Base-by-base conservation (phyloP, 2,113 vertebrate genomes). In the Lagopus muta region DNA sequence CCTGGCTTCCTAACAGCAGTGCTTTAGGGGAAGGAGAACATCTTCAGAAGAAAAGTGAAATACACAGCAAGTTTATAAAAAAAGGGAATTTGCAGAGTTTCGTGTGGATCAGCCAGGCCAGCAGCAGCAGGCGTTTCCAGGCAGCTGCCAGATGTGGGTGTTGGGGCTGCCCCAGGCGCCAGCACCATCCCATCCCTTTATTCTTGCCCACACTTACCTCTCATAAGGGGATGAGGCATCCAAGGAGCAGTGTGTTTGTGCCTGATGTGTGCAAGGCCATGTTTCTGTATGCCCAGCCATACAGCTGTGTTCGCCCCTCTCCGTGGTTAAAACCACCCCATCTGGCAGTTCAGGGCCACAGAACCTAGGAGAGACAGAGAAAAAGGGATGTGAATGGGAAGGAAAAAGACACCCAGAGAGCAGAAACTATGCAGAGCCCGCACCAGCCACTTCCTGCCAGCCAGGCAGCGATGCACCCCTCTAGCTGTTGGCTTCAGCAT, bases 351-450 rank as follows among this genome's bases (percentile, higher is more conserved):
- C 79, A 25, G 7, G 62, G 62, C 67, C 50, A 20, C 43, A 4
- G n/a, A 70, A 48, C 28, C 34, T 9, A 3, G 1, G 0, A 6
- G 19, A 65, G n/a, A 0, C 19, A 9, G 24, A 2, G 2, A 20
- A 11, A 28, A 52, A 15, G 34, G 17, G 45, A 5, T 0, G 3
- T 0, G 74, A 5, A 11, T 13, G 45, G 30, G 47, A 8, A 66
- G 18, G 16, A 21, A 79, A 85, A 94, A 80, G 78, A 20, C 64
- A 47, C 62, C 71, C 9, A 0, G 65, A 48, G 88, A 36, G 48
- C 57, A 94, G 79, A 89, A 94, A 76, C 48, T 4, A 13, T 25
- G 24, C 48, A 50, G 48, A 24, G 48, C 12, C 12, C 25, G 48
- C 24, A 12, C 24, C 48, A 50, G 24, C 24, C 6, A 2, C 24